Percentiles rank a stretch among this genome's conserved stretches.
These are phyloP conservation scores for Heptranchias perlo DNA, from an alignment of 2,113 vertebrate species.

Conservation along the genomic window DNA sequence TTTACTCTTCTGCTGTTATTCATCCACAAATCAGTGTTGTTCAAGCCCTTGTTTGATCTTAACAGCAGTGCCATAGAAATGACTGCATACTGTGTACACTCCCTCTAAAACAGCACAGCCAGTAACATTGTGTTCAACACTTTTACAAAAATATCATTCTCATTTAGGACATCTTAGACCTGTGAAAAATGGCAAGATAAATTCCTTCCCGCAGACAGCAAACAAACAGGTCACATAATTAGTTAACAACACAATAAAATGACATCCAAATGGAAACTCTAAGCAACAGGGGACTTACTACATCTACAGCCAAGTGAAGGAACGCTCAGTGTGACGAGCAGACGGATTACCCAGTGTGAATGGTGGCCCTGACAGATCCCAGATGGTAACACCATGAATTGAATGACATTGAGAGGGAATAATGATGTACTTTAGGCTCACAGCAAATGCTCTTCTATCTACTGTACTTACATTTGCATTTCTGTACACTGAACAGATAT, in stretches of 20 bases:
- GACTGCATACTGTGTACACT: not conserved
- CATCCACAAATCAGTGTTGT: not conserved
- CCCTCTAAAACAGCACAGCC: not conserved
- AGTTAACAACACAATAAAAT: not conserved
- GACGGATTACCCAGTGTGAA: slow-evolving; percentile 53
- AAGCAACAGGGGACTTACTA: slow-evolving; percentile 24
- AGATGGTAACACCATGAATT: slow-evolving; percentile 54
- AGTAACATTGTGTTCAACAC: not conserved
- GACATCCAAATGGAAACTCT: not conserved
- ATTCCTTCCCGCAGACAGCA: too few relatives aligned
- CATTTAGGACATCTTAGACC: not conserved
- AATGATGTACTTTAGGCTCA: not conserved
- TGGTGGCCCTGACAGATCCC: slow-evolving; percentile 53
- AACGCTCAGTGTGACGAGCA: slow-evolving; percentile 50
- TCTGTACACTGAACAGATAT: not conserved
- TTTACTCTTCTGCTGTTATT: not conserved
- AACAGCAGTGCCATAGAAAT: not conserved
- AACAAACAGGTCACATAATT: too few relatives aligned
- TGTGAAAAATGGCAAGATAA: not conserved
- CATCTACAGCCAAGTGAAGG: not conserved
- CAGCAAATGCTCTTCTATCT: not conserved
- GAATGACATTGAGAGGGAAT: slow-evolving; percentile 42
- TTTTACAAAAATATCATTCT: not conserved
- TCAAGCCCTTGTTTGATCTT: not conserved
- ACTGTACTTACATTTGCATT: not conserved